Conservation (phyloP, 2,797 vertebrate species). For the Alca torda region DNA sequence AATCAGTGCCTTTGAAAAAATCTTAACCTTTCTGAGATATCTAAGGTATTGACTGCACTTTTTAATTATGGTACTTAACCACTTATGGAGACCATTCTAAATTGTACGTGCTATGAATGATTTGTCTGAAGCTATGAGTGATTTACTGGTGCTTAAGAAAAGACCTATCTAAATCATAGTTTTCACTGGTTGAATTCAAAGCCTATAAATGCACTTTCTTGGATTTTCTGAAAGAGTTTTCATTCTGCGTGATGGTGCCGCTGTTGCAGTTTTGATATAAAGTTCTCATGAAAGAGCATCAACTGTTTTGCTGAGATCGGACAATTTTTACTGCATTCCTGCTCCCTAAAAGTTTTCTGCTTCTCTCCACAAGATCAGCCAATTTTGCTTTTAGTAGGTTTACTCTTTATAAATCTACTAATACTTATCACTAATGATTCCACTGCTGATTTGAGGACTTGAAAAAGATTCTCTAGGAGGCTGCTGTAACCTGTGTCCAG, state of each 20-base stretch:
- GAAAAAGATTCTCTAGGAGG: background rate
- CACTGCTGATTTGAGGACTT: background rate
- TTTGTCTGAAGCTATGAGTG: background rate
- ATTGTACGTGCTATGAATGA: background rate
- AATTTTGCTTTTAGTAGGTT: conserved; percentile 16
- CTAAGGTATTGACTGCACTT: background rate
- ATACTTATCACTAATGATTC: background rate
- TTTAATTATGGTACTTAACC: background rate
- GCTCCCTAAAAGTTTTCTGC: background rate
- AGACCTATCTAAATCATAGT: background rate
- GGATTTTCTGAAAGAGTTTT: background rate
- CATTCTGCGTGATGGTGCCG: background rate
- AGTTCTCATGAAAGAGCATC: background rate
- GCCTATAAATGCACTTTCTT: background rate
- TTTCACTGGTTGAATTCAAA: background rate
- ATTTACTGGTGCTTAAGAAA: background rate
- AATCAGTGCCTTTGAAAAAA: background rate
- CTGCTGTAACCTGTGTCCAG: background rate
- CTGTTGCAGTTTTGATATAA: background rate
- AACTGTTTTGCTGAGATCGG: background rate
- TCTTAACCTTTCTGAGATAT: background rate
- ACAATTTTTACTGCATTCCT: background rate
- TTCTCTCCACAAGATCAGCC: background rate
- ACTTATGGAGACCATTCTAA: background rate
- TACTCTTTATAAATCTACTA: background rate